phyloP scores from a whole-genome alignment of 2,888 invertebrate genomes.

The Nezara viridula region DNA sequence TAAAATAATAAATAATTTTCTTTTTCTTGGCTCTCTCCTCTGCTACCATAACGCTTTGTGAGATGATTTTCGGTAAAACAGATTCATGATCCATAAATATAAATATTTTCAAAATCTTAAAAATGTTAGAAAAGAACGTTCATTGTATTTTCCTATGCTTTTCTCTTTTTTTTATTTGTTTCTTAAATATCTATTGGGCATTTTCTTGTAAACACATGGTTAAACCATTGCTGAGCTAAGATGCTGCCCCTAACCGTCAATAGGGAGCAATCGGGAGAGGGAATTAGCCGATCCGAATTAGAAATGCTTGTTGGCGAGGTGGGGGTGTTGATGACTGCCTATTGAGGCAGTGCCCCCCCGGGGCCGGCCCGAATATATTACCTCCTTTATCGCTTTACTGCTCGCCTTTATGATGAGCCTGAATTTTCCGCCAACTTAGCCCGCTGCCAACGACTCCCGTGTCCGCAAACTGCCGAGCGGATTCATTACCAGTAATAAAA shows the following conservation, averaged over 20 bases:
- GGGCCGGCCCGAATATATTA: conserved; percentile 60
- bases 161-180: not conserved
- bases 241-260: not conserved
- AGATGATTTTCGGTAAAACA: no score
- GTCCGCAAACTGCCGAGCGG: conserved; percentile 51
- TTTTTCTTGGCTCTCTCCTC: no score
- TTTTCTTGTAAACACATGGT: not conserved
- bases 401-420: conserved; percentile 64
- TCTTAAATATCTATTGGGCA: no score
- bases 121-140: no score
- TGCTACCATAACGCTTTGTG: no score
- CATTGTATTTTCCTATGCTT: no score
- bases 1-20: no score
- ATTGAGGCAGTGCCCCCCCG: conserved; percentile 7
- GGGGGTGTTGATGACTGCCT: conserved; percentile 52
- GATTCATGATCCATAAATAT: no score
- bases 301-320: conserved; percentile 43
- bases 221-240: not conserved
- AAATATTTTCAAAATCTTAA: no score
- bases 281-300: conserved; percentile 51
- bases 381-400: conserved; percentile 64
- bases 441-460: not conserved
- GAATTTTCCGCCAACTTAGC: conserved; percentile 61
- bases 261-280: not conserved
- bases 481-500: conserved; percentile 64